Base-by-base conservation (phyloP, 2,797 vertebrate genomes). In the Coluber constrictor region DNA sequence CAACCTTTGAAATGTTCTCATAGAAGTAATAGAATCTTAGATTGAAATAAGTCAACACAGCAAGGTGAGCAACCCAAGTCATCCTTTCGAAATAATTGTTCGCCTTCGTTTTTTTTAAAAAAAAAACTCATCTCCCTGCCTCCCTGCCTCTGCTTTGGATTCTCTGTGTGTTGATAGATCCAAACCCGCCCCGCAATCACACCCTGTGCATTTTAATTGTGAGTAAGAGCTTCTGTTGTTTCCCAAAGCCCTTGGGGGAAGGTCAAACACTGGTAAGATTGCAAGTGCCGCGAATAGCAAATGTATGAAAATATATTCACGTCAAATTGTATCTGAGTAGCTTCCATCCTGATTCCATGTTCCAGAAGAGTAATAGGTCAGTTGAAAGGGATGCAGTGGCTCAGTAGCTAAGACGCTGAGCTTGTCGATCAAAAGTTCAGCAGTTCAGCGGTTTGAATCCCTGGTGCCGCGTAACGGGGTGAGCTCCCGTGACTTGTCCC, bases 221-320 rank as follows among this genome's bases (percentile, higher is more conserved):
- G 61, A 93, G 87, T 66, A 93, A 29, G 92, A 96, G 88, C 93
- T 94, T 94, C 94, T 93, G 94, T 96, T 94, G 89, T 93, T 96
- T 96, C 93, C 94, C 66, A 86, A 95, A 93, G 94, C 93, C 89
- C 92, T 93, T 92, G 95, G 95, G 95, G 95, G 96, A 97, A 97
- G 96, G 97, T 97, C 96, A 97, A 93, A 88, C 93, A 94, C 95
- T 93, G 96, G 94, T 95, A 95, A 96, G 95, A 95, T 90, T 95
- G 95, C 93, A 94, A 95, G 92, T 1, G 87, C 88, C 93, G 95
- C 94, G 95, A 96, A 96, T 95, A 93, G 88, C 66, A 91, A 79
- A 43, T 9, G 32, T 10, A 79, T 79, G 32, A 79, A 79, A 79
- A 79, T 79, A 37, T 43, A 43, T 79, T 20, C 8, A 23, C 54